Evolutionary conservation across 2,113 vertebrate species (phyloP), one percentile per base, ranked within the genome.

Genomic region (Colossoma macropomum): DNA sequence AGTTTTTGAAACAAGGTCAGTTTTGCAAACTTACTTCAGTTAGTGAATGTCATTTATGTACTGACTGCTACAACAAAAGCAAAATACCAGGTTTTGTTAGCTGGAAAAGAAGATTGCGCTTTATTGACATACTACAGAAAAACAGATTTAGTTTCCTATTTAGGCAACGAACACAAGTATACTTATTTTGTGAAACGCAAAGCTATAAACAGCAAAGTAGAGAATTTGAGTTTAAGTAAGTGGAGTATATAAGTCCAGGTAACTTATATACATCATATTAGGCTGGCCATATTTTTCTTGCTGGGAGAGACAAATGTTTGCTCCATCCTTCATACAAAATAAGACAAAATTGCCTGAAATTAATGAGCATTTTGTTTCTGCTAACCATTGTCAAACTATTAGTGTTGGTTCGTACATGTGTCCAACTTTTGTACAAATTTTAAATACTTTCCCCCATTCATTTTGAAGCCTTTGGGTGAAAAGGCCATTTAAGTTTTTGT

Each of bases 111-210:
- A 96, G 95, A 96, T 96, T 96, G 95, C 96, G 96, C 96, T 98
- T 97, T 98, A 98, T 98, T 97, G 96, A 97, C 96, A 97, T 92
- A 95, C 94, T 93, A 95, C 93, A 96, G 95, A 95, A 95, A 96
- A 94, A 93, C 95, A 93, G 92, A 94, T 97, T 96, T 96, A 96
- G 96, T 94, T 96, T 95, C 96, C 97, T 98, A 97, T 94, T 98
- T 98, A 97, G 95, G 95, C 96, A 96, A 94, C 93, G 95, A 95
- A 98, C 96, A 97, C 96, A 97, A 95, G 94, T 93, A 95, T 93
- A 95, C 94, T 95, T 95, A 93, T 95, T 95, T 92, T 95, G 92
- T 93, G 95, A 92, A 92, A 93, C 75, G 89, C 90, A 97, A 95
- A 96, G 92, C 94, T 95, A 95, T 92, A 93, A 89, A 93, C 92